Conservation (phyloP, 2,797 vertebrate genomes). For the Phataginus tricuspis region DNA sequence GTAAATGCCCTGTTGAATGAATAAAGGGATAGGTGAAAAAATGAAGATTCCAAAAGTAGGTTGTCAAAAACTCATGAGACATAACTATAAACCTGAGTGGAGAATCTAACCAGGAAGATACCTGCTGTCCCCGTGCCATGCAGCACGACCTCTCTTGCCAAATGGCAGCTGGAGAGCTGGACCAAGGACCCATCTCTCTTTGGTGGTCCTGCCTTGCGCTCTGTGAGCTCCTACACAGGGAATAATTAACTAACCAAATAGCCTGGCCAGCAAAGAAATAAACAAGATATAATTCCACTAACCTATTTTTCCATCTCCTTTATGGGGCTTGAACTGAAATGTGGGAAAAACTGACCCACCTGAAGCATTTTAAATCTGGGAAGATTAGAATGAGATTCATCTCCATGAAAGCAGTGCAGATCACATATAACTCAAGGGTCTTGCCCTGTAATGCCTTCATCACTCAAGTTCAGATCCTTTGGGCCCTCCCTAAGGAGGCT, state of each 20-base stretch:
- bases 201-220: background rate
- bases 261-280: background rate
- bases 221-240: background rate
- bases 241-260: background rate
- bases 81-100: background rate
- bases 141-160: background rate
- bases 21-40: background rate
- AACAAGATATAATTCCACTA: background rate
- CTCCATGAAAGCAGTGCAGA: background rate
- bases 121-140: rapidly evolving
- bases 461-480: background rate
- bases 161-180: background rate
- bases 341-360: background rate
- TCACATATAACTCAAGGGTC: rapidly evolving
- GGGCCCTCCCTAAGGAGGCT: background rate
- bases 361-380: background rate
- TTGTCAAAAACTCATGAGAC: background rate
- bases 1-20: background rate
- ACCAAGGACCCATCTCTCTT: background rate
- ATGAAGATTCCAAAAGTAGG: background rate
- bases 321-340: background rate
- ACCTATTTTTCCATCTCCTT: background rate
- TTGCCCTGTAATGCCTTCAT: background rate
- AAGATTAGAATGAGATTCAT: background rate
- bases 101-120: background rate